phyloP scores from a whole-genome alignment of 64 coral and sea anemone species.

The Pocillopora verrucosa region DNA sequence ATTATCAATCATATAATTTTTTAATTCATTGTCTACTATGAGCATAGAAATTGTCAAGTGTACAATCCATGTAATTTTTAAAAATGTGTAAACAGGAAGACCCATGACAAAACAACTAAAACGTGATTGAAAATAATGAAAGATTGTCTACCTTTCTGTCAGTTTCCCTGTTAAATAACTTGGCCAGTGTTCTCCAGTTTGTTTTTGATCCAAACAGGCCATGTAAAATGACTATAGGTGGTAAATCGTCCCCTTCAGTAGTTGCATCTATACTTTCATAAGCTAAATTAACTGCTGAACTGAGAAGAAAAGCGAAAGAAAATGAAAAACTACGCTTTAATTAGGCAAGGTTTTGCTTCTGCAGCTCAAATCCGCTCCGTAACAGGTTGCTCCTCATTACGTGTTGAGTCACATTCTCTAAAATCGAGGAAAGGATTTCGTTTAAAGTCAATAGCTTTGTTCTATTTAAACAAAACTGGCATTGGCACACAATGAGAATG shows the following conservation, averaged over 20 bases:
- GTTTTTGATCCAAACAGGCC: slow-evolving; percentile 97
- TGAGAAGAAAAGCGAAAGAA: neutral
- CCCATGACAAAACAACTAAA: too few relatives aligned
- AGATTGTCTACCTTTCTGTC: slow-evolving; percentile 58
- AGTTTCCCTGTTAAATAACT: slow-evolving; percentile 60
- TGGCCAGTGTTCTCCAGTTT: slow-evolving; percentile 92
- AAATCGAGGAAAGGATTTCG: neutral
- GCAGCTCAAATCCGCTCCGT: too few relatives aligned
- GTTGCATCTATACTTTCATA: slow-evolving; percentile 60
- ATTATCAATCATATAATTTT: too few relatives aligned
- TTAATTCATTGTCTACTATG: too few relatives aligned
- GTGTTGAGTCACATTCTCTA: neutral
- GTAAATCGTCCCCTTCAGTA: slow-evolving; percentile 40
- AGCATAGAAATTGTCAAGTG: too few relatives aligned
- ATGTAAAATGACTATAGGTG: slow-evolving; percentile 87
- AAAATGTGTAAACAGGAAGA: too few relatives aligned
- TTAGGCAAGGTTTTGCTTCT: neutral
- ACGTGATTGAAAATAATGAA: neutral
- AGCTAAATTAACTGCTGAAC: slow-evolving; percentile 65
- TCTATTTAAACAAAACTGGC: too few relatives aligned
- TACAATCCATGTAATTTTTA: too few relatives aligned
- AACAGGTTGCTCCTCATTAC: too few relatives aligned
- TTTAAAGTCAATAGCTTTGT: too few relatives aligned
- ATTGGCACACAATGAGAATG: too few relatives aligned
- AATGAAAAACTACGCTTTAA: neutral